Evolutionary conservation across 92 coral and sea anemone species (phyloP).

Genomic region (Phenganax marumi): DNA sequence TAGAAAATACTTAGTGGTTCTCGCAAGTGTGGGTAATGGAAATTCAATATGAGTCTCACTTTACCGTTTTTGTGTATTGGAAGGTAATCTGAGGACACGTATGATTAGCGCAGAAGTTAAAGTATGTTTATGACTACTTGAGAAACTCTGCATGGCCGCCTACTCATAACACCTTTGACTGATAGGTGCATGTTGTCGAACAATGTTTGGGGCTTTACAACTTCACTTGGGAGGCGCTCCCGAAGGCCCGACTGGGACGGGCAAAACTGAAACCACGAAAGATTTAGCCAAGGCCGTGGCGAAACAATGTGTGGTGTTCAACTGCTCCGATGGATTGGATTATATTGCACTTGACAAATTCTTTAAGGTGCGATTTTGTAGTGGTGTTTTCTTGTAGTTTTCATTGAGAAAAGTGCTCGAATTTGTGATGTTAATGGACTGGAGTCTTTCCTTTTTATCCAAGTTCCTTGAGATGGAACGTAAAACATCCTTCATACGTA

Average conservation of each 20-base stretch:
- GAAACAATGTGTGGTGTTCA: too few species aligned
- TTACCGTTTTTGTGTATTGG: too few species aligned
- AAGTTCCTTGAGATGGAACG: background rate
- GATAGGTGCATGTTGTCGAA: slow-evolving; percentile 97
- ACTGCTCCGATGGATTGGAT: slow-evolving; percentile 44
- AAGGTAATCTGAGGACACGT: too few species aligned
- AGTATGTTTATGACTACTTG: slow-evolving; percentile 89
- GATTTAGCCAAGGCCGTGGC: too few species aligned
- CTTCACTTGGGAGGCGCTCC: too few species aligned
- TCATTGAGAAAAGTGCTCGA: too few species aligned
- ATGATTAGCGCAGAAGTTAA: slow-evolving; percentile 89
- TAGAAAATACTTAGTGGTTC: background rate
- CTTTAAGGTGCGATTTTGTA: slow-evolving; percentile 9
- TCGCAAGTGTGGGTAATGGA: background rate
- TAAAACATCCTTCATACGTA: background rate
- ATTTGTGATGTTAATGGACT: background rate
- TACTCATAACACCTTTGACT: slow-evolving; percentile 91
- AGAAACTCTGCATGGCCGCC: slow-evolving; percentile 94
- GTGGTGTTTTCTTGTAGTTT: too few species aligned
- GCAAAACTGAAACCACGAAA: too few species aligned
- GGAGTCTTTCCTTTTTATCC: background rate
- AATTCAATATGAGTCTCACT: slow-evolving; percentile 50
- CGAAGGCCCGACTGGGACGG: too few species aligned
- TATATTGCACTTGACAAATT: slow-evolving; percentile 36
- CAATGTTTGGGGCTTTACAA: slow-evolving; percentile 92